Evolutionary conservation across 1,140 invertebrate species (phyloP).

Genomic region (Mizuhopecten yessoensis): DNA sequence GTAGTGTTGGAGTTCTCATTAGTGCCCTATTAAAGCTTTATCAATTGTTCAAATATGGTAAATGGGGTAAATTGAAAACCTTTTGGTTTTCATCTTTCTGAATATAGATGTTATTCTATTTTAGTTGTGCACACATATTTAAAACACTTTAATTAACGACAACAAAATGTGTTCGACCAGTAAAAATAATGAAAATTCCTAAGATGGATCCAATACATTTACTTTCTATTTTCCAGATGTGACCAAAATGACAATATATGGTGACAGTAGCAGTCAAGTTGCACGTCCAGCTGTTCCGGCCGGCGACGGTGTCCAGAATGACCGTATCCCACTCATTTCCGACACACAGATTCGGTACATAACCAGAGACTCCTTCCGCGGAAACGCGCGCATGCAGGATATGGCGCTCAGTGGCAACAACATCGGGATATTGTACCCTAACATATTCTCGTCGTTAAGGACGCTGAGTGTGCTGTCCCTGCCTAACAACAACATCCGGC

Average conservation of each 20-base stretch:
- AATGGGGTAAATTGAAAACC: too few relatives aligned
- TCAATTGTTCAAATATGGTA: not conserved
- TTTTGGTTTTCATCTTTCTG: too few relatives aligned
- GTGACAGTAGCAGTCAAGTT: constrained; percentile 56
- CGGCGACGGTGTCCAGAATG: constrained; percentile 39
- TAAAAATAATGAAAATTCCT: not conserved
- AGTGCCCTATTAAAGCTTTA: not conserved
- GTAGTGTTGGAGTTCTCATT: not conserved
- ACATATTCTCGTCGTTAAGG: constrained; percentile 52
- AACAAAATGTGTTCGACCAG: too few relatives aligned
- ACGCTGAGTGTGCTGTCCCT: constrained; percentile 48
- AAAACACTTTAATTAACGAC: too few relatives aligned
- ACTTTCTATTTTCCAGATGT: constrained; percentile 57
- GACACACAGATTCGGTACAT: constrained; percentile 63
- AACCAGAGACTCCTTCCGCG: constrained; percentile 50
- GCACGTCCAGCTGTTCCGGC: constrained; percentile 41
- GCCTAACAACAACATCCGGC: constrained; percentile 61
- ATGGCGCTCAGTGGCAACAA: constrained; percentile 60
- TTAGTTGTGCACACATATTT: too few relatives aligned
- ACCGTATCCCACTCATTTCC: constrained; percentile 42
- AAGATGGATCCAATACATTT: too few relatives aligned
- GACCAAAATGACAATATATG: constrained; percentile 57
- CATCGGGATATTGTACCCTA: constrained; percentile 57
- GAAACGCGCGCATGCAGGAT: constrained; percentile 50
- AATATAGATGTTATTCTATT: too few relatives aligned